Conservation (phyloP, 2,113 vertebrate genomes). For the Propithecus coquereli region DNA sequence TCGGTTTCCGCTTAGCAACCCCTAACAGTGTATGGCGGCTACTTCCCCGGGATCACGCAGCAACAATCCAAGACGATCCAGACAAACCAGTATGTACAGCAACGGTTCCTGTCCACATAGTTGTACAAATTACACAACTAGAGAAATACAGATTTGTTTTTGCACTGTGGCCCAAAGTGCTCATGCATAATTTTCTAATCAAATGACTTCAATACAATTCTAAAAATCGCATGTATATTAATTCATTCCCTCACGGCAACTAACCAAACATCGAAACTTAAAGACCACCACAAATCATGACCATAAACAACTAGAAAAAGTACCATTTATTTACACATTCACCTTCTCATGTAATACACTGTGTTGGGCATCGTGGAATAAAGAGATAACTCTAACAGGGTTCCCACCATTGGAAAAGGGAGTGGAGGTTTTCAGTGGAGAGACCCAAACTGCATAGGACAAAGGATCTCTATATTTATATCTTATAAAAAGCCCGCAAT, state of each 20-base stretch:
- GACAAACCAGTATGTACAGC: no score
- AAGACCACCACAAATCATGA: not conserved
- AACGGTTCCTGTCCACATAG: not conserved
- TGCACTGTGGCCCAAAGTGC: not conserved
- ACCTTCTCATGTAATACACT: not conserved
- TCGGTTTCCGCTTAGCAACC: not conserved
- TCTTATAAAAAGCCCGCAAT: not conserved
- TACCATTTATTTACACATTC: not conserved
- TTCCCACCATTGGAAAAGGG: not conserved
- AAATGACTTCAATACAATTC: not conserved
- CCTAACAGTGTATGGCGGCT: not conserved
- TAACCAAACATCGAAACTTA: not conserved
- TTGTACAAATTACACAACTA: not conserved
- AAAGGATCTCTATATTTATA: not conserved
- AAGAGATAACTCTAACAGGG: not conserved
- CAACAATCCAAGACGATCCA: not conserved
- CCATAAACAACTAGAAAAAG: not conserved
- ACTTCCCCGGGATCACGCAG: not conserved
- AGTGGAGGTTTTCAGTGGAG: accelerated
- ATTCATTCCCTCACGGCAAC: not conserved
- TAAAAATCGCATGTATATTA: not conserved
- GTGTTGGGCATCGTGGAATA: not conserved
- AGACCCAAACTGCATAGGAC: not conserved
- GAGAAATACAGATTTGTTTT: not conserved
- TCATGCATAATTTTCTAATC: not conserved